Evolutionary conservation across 1,140 invertebrate genomes (phyloP).

Genomic region (Pachyrhynchus sulphureomaculatus): DNA sequence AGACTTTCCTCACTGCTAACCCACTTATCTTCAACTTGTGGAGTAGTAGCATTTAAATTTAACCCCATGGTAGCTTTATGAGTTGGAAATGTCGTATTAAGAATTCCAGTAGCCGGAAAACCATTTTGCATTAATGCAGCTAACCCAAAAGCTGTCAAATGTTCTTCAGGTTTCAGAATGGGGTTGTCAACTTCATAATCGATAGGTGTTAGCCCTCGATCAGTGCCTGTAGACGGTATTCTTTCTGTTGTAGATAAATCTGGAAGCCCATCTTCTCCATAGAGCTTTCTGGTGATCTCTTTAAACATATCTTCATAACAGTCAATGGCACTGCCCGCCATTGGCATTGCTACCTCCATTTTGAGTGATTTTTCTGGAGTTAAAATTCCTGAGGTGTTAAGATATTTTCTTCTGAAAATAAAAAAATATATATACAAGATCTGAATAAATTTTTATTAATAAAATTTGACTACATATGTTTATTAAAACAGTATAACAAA

Average conservation of each 20-base stretch:
- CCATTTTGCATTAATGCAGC: conserved; percentile 73
- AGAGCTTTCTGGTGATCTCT: conserved; percentile 86
- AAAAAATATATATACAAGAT: too few species aligned
- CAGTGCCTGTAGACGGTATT: conserved; percentile 50
- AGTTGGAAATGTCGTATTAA: conserved; percentile 58
- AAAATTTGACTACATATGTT: too few species aligned
- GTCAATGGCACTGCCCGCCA: conserved; percentile 57
- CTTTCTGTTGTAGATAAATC: conserved; percentile 53
- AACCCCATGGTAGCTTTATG: conserved; percentile 47
- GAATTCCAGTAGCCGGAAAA: conserved; percentile 61
- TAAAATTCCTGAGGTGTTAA: too few species aligned
- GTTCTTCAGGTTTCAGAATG: conserved; percentile 64
- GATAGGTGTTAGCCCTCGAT: conserved; percentile 47
- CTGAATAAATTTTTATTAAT: too few species aligned
- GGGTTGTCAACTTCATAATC: conserved; percentile 55
- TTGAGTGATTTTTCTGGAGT: background rate
- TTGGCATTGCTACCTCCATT: conserved; percentile 56
- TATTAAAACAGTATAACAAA: too few species aligned
- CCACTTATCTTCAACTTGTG: conserved; percentile 65
- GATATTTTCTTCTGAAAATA: too few species aligned
- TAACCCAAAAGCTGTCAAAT: conserved; percentile 66
- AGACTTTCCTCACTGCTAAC: conserved; percentile 66
- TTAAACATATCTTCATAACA: conserved; percentile 79
- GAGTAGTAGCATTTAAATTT: conserved; percentile 39
- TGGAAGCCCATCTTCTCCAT: conserved; percentile 75